Evolutionary conservation across 1,140 invertebrate species (phyloP), one percentile per base, ranked within the genome.

Genomic region (Schmidtea mediterranea): DNA sequence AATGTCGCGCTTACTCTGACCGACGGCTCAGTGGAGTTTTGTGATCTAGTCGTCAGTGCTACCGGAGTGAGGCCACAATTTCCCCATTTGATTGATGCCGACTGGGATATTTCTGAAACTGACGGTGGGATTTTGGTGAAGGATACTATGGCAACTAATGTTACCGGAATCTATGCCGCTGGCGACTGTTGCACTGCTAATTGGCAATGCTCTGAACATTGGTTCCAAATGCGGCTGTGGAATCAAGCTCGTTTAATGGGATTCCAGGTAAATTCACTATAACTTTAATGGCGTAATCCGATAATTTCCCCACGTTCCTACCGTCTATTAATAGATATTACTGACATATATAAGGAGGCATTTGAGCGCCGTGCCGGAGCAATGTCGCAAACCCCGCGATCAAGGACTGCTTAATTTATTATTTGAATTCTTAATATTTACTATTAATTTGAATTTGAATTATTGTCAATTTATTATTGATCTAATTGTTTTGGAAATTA

Each of bases 241-340:
- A 84, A 83, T 3, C 90, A 98, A 69, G 90, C 89, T 0, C 66
- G 83, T 52, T 84, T 92, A 67, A 95, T 95, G 87, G 90, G 87
- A 16, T 49, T 48, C 15, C 46, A 48, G 22, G 39, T 40, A 6
- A n/a, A n/a, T 16, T 15, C 15, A 5, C 15, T 40, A 8, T 40
- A 6, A 16, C 15, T 40, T 5, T 16, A 6, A 40, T 32, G 3
- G 26, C 3, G 3, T 32, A 32, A 6, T 32, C 3, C 10, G n/a
- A n/a, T n/a, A n/a, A n/a, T n/a, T n/a, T n/a, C n/a, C n/a, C n/a
- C n/a, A n/a, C n/a, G n/a, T n/a, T n/a, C n/a, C n/a, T n/a, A n/a
- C n/a, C n/a, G n/a, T n/a, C n/a, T n/a, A n/a, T n/a, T n/a, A n/a
- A n/a, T n/a, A n/a, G n/a, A n/a, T n/a, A n/a, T n/a, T n/a, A n/a